These are phyloP conservation scores for Caenorhabditis zanzibari DNA, from an alignment of 2,888 invertebrate genomes.

Conservation along the genomic window DNA sequence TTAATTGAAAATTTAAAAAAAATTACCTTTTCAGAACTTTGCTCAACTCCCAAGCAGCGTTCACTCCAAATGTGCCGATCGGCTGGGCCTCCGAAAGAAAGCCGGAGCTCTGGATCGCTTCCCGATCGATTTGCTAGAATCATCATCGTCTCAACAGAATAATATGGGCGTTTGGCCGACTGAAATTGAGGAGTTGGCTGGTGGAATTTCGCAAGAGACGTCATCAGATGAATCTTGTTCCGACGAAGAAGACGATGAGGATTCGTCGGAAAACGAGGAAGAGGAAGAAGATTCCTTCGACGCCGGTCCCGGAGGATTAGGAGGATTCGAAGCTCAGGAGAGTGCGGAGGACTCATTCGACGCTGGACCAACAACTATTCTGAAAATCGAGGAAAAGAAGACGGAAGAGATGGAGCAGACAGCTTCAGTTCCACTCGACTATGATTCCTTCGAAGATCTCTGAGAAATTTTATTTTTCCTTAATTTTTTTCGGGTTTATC, in stretches of 20 bases:
- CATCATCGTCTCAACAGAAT: constrained; percentile 32
- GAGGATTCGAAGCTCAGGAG: not conserved
- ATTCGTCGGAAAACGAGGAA: constrained; percentile 3
- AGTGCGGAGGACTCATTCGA: constrained; percentile 25
- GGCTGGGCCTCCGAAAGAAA: constrained; percentile 1
- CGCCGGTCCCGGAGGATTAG: not conserved
- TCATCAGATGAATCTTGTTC: not conserved
- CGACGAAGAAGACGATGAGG: not conserved
- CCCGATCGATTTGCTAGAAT: constrained; percentile 53
- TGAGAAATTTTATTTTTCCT: not conserved
- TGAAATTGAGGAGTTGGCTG: constrained; percentile 33
- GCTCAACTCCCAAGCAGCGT: constrained; percentile 11
- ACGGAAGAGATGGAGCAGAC: not conserved
- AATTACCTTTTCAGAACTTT: constrained; percentile 34
- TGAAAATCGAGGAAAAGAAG: not conserved
- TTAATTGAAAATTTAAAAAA: too few relatives aligned
- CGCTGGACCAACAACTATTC: not conserved
- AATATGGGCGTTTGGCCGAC: constrained; percentile 25
- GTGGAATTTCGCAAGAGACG: not conserved
- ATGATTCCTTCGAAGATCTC: constrained; percentile 18
- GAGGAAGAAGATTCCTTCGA: constrained; percentile 50
- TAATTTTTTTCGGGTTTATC: not conserved
- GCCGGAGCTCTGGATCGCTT: constrained; percentile 41
- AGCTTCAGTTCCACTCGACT: not conserved
- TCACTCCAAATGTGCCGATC: not conserved